These are phyloP conservation scores for Apodemia zela DNA, from an alignment of 2,888 invertebrate genomes.

Conservation along the genomic window DNA sequence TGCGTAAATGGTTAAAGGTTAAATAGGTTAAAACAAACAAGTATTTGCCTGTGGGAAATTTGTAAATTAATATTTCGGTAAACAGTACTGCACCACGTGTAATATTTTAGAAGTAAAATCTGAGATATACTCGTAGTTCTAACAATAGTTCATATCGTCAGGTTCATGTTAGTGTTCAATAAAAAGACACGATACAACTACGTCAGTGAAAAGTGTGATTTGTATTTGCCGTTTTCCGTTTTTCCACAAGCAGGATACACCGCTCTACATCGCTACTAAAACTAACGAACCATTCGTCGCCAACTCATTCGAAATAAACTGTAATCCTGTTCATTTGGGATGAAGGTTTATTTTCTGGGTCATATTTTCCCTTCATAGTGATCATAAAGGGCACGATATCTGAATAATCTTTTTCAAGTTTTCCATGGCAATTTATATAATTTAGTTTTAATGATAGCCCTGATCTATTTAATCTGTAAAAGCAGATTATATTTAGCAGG, in stretches of 20 bases:
- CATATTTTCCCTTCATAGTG: no score
- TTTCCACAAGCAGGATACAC: slow-evolving; percentile 58
- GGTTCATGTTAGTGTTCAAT: slow-evolving; percentile 6
- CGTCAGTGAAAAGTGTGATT: slow-evolving; percentile 53
- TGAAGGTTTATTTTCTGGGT: slow-evolving; percentile 17
- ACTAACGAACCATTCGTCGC: slow-evolving; percentile 68
- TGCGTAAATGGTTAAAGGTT: no score
- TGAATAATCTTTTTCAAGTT: no score
- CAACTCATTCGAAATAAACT: slow-evolving; percentile 57
- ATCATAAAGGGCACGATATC: no score
- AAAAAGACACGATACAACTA: slow-evolving; percentile 24
- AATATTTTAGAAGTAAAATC: no score
- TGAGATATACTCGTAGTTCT: not conserved
- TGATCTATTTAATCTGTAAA: not conserved
- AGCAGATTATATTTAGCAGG: not conserved
- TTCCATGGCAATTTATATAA: not conserved
- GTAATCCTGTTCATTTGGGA: slow-evolving; percentile 52
- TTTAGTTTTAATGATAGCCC: not conserved
- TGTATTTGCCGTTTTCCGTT: slow-evolving; percentile 66
- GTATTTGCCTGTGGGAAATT: no score
- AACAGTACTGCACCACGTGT: no score
- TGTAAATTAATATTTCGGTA: no score
- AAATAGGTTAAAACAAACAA: no score
- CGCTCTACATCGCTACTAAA: slow-evolving; percentile 31
- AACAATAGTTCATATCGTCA: slow-evolving; percentile 8